These are phyloP conservation scores for Eucidaris tribuloides DNA, from an alignment of 35 echinoderm and acorn worm genomes.

Conservation along the genomic window DNA sequence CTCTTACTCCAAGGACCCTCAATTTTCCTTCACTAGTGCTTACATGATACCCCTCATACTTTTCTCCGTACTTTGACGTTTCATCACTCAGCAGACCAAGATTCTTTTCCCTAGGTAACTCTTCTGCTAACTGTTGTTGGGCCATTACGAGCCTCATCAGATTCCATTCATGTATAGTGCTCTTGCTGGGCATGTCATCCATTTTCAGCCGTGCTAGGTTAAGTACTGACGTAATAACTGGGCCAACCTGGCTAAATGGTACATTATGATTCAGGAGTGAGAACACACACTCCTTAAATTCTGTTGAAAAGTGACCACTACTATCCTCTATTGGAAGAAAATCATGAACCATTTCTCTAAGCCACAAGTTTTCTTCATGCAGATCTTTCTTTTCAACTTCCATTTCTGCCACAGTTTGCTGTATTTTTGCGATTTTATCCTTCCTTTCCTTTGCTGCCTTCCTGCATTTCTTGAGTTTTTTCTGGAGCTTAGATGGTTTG, in stretches of 20 bases:
- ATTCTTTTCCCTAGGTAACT: neutral
- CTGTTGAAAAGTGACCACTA: neutral
- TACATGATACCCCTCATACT: neutral
- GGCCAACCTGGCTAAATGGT: neutral
- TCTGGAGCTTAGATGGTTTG: neutral
- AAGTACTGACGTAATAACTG: neutral
- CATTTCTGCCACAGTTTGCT: too few relatives aligned
- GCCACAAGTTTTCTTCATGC: too few relatives aligned
- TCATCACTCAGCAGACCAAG: slow-evolving; percentile 9
- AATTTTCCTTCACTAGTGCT: neutral
- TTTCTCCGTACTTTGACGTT: slow-evolving; percentile 30
- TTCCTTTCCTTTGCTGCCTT: neutral
- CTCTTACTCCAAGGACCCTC: neutral
- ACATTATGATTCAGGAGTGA: neutral
- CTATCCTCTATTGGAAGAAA: neutral
- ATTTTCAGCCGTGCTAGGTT: neutral
- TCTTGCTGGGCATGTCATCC: neutral
- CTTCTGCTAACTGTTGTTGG: neutral
- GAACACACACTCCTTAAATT: neutral
- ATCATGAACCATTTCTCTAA: neutral
- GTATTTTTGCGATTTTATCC: neutral
- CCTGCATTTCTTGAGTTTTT: neutral
- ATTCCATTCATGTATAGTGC: slow-evolving; percentile 29
- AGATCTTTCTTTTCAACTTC: too few relatives aligned
- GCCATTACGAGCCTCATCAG: neutral